Percentiles rank a stretch among this genome's conserved stretches.
Evolutionary conservation across 2,888 invertebrate genomes (phyloP).

Genomic region (Lathronympha strigana): DNA sequence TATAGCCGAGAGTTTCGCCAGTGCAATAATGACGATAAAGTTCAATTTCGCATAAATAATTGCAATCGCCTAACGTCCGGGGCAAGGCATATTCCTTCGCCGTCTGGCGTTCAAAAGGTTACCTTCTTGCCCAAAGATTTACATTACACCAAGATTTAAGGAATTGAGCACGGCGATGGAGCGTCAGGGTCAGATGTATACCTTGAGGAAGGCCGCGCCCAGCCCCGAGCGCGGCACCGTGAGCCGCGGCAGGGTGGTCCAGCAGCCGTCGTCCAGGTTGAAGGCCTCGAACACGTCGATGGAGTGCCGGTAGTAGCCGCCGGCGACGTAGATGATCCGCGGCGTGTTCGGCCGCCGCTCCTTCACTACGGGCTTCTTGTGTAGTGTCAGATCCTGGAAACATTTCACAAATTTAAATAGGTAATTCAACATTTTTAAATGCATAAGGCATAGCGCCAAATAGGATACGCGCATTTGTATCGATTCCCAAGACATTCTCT

Average conservation of each 20-base stretch:
- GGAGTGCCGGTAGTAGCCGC: constrained; percentile 94
- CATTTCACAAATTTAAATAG: neutral
- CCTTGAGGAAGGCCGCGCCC: constrained; percentile 93
- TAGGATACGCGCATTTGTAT: too few relatives aligned
- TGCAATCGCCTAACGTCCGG: too few relatives aligned
- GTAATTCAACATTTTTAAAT: too few relatives aligned
- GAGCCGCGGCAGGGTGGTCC: constrained; percentile 92
- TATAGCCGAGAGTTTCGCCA: too few relatives aligned
- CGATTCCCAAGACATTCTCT: too few relatives aligned
- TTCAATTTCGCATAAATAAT: too few relatives aligned
- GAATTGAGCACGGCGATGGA: neutral
- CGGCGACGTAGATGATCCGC: constrained; percentile 95
- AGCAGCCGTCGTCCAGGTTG: constrained; percentile 93
- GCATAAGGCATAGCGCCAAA: too few relatives aligned
- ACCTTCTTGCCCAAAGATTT: too few relatives aligned
- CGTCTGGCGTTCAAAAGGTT: too few relatives aligned
- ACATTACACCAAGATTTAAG: too few relatives aligned
- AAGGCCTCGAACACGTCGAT: constrained; percentile 94
- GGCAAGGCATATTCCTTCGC: too few relatives aligned
- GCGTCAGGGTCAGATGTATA: constrained; percentile 49
- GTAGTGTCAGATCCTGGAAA: constrained; percentile 91
- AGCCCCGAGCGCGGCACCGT: constrained; percentile 94
- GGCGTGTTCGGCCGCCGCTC: constrained; percentile 95
- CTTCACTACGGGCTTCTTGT: constrained; percentile 93
- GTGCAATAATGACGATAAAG: too few relatives aligned